Evolutionary conservation across 2,113 vertebrate genomes (phyloP), one percentile per base, ranked within the genome.

Genomic region (Centropus unirufus): DNA sequence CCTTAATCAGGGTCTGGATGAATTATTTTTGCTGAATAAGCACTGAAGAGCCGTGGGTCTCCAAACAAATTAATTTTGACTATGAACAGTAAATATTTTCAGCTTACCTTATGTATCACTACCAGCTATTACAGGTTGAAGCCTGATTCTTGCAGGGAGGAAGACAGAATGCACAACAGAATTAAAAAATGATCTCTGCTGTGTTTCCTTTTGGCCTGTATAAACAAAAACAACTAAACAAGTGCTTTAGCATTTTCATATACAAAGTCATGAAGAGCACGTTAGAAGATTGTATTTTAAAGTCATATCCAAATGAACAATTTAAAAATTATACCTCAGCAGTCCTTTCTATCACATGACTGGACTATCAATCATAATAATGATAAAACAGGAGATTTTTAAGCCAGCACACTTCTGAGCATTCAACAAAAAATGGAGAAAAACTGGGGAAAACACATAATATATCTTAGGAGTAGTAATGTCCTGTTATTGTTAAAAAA

Each of bases 401-500:
- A 93, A 95, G 89, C 96, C 97, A 95, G 51, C 58, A 51, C 68
- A 88, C 94, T 97, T 98, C 96, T 96, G 93, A 97, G 95, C 93
- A 94, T 97, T 98, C 97, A 96, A 93, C 94, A 17, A 34, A 34
- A 98, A 98, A 88, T 94, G 89, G 96, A 97, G 94, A 97, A 97
- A 49, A 97, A 97, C 97, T 96, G 96, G 97, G 93, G 93, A 95
- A 98, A 98, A 97, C 97, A 98, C 97, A 74, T 98, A 96, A 98
- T 98, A 98, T 98, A 98, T 98, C 97, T 98, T 96, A 95, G 81
- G 82, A 97, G 93, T 87, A 94, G 97, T 97, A 98, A 98, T 97
- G 97, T 98, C 97, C 97, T 98, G 98, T 98, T 98, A 98, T 98
- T 98, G 97, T 98, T 98, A 92, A 96, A 97, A 98, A 98, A 97